A percentile compares a stretch with the other conserved stretches of the same genome.
phyloP scores from a whole-genome alignment of 2,113 vertebrate genomes.

The Crotalus horridus region DNA sequence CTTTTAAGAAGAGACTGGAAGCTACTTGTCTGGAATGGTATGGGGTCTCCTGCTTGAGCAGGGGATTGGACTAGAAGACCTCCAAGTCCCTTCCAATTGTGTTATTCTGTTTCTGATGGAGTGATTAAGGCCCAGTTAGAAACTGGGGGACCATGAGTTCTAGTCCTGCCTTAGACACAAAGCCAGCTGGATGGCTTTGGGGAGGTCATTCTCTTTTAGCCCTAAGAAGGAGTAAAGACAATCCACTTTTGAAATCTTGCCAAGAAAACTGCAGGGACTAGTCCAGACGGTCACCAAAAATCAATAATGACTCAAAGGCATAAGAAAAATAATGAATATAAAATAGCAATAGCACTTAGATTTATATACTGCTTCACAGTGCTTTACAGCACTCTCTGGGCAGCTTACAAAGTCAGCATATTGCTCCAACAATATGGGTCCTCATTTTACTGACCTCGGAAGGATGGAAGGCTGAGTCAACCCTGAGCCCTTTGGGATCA shows the following conservation, averaged over 20 bases:
- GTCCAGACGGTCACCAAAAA: not conserved
- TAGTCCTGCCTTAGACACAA: not conserved
- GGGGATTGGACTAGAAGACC: too few species aligned
- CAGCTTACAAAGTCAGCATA: not conserved
- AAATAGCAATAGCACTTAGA: not conserved
- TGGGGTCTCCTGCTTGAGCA: too few species aligned
- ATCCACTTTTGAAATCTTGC: not conserved
- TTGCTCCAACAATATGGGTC: not conserved
- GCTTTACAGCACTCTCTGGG: not conserved
- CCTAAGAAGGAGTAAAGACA: not conserved
- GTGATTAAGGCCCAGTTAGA: not conserved
- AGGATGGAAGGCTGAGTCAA: not conserved
- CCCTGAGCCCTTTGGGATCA: not conserved
- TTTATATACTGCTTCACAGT: not conserved
- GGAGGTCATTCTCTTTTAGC: not conserved
- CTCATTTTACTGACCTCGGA: not conserved
- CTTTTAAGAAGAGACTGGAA: too few species aligned
- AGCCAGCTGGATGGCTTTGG: not conserved
- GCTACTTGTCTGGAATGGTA: too few species aligned
- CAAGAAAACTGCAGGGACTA: not conserved
- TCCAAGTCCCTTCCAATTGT: too few species aligned
- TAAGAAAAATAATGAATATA: not conserved
- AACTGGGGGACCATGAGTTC: not conserved
- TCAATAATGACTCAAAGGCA: not conserved
- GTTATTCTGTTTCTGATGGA: not conserved